Percentiles rank a stretch among this genome's conserved stretches.
Conservation (phyloP, 2,797 vertebrate genomes). For the Sebastes elongatus region DNA sequence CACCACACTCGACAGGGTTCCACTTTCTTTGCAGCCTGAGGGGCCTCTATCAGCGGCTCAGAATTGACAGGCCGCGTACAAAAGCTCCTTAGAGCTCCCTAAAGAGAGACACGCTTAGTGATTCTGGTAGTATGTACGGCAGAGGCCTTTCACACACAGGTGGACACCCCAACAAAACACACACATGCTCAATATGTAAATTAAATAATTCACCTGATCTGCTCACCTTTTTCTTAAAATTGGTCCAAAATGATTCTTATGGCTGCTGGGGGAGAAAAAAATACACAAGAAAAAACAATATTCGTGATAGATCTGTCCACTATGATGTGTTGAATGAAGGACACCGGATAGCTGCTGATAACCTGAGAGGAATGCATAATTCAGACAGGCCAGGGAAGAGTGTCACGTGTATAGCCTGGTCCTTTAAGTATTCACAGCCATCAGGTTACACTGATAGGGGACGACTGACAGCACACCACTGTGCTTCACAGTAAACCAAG, state of each 20-base stretch:
- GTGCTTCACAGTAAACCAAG: slow-evolving; percentile 33
- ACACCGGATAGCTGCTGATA: slow-evolving; percentile 66
- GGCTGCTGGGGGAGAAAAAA: neutral
- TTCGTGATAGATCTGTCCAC: slow-evolving; percentile 28
- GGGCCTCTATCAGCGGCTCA: slow-evolving; percentile 45
- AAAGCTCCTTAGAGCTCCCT: slow-evolving; percentile 34
- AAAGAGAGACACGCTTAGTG: slow-evolving; percentile 27
- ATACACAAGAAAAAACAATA: slow-evolving; percentile 14
- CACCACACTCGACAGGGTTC: slow-evolving; percentile 60
- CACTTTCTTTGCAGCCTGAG: slow-evolving; percentile 66
- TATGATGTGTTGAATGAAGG: slow-evolving; percentile 55
- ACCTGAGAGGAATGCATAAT: slow-evolving; percentile 81
- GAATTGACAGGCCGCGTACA: slow-evolving; percentile 47
- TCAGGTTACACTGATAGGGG: slow-evolving; percentile 68
- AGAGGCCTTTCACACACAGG: slow-evolving; percentile 3
- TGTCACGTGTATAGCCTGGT: slow-evolving; percentile 59
- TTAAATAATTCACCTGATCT: neutral
- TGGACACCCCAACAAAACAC: neutral
- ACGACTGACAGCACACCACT: slow-evolving; percentile 28
- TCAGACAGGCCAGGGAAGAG: slow-evolving; percentile 66
- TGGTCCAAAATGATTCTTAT: neutral
- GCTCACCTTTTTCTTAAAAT: neutral
- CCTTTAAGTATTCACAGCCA: slow-evolving; percentile 52
- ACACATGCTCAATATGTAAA: neutral
- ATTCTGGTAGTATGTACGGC: slow-evolving; percentile 6